Evolutionary conservation across 2,113 vertebrate genomes (phyloP).

Genomic region (Herpetotheres cachinnans): DNA sequence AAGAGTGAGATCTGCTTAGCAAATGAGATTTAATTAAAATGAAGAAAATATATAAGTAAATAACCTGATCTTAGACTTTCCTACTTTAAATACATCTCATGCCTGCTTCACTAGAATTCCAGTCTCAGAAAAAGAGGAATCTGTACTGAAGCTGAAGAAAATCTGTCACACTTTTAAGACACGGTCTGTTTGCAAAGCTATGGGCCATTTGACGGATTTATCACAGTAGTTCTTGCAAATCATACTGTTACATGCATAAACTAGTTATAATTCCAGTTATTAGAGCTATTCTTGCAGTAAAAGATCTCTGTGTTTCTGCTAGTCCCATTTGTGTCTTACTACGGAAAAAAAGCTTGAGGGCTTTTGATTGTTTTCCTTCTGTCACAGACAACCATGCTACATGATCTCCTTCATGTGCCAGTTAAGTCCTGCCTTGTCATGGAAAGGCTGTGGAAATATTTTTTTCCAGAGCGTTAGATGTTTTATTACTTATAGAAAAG

Average conservation of each 20-base stretch:
- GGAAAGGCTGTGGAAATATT: neutral
- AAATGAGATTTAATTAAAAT: conserved; percentile 43
- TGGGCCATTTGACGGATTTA: neutral
- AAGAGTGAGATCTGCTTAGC: conserved; percentile 6
- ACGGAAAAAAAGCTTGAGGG: neutral
- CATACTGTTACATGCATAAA: neutral
- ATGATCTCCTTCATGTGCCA: neutral
- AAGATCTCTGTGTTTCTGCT: neutral
- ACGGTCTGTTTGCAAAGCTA: neutral
- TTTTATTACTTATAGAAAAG: neutral
- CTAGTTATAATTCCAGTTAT: neutral
- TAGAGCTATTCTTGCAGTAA: neutral
- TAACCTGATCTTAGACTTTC: neutral
- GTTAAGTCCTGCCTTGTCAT: neutral
- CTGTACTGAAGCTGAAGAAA: neutral
- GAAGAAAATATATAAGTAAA: neutral
- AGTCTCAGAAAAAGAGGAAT: neutral
- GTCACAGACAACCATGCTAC: neutral
- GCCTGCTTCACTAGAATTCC: neutral
- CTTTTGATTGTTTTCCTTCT: neutral
- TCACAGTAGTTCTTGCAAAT: neutral
- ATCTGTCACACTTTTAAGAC: neutral
- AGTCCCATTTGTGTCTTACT: neutral
- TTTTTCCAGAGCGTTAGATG: neutral
- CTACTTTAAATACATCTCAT: neutral